These are phyloP conservation scores for Micrasema minimum DNA, from an alignment of 1,140 invertebrate genomes.

Conservation along the genomic window DNA sequence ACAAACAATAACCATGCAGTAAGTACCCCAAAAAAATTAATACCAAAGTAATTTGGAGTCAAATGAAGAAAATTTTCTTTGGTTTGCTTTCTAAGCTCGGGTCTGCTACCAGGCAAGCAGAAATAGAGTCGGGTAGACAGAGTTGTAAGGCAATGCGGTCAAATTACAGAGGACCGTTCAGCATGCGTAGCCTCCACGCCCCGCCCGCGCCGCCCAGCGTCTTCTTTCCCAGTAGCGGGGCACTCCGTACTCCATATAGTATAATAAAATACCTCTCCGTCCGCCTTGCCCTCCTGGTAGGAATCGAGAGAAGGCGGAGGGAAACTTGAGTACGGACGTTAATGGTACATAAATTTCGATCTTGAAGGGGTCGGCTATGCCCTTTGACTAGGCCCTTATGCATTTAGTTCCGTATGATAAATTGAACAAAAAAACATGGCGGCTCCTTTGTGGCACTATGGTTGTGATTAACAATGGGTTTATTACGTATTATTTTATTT, in stretches of 20 bases:
- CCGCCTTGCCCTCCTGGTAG: conserved; percentile 14
- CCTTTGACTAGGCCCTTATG: conserved; percentile 31
- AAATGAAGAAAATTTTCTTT: too few relatives aligned
- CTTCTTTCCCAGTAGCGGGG: neutral
- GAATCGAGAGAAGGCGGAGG: conserved; percentile 20
- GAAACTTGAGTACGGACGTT: conserved; percentile 28
- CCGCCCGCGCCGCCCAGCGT: neutral
- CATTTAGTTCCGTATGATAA: conserved; percentile 36
- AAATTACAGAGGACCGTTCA: conserved; percentile 8
- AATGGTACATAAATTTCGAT: conserved; percentile 34
- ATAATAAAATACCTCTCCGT: conserved; percentile 6
- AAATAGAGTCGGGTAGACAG: conserved; percentile 1
- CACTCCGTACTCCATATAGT: neutral
- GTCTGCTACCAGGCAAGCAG: conserved; percentile 13
- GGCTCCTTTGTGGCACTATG: conserved; percentile 6
- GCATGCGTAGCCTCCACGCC: conserved; percentile 3
- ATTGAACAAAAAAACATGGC: conserved; percentile 16
- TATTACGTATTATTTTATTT: conserved; percentile 24
- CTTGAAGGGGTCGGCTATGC: conserved; percentile 29
- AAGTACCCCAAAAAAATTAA: too few relatives aligned
- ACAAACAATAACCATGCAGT: too few relatives aligned
- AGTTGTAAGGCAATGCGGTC: conserved; percentile 12
- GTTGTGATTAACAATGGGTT: conserved; percentile 4
- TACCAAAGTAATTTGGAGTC: too few relatives aligned
- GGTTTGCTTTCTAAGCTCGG: neutral